Base-by-base conservation (phyloP, 2,888 invertebrate genomes). In the Cenopis cana region DNA sequence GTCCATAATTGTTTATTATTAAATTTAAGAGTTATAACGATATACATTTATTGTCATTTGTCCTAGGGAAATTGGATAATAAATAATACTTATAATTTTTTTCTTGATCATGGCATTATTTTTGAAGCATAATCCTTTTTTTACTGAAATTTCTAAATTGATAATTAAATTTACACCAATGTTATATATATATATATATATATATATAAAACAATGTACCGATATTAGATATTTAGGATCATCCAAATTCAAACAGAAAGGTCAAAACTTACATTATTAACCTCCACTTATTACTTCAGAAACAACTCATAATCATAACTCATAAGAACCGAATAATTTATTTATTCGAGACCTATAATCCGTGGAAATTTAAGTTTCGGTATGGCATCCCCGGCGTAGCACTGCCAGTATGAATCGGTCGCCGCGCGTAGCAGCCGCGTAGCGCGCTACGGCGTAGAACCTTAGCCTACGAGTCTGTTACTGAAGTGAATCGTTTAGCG, bases 331-430 rank as follows among this genome's bases (percentile, higher is more conserved):
- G 36, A 65, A 60, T 17, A 57, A 65, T 33, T 70, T 49, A 46
- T 71, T 61, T 66, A 65, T 65, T 17, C 33, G 50, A 24, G 20
- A 52, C 59, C 59, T 41, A 11, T 41, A 60, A 70, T n/a, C 49
- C 18, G 38, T 29, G 57, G 60, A 62, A 41, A 72, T 60, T 56
- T 82, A 79, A 67, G 78, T 77, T 80, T 79, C 73, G 78, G 77
- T 79, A 83, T 85, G 88, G 86, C 74, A 88, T 82, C 86, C 79
- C 86, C 57, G 75, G 38, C 74, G 72, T 72, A 77, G 76, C 75
- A 80, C 79, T 14, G 64, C 74, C 87, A 88, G 89, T 86, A 75
- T 78, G 76, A 76, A 76, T 75, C 74, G 70, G 73, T 79, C 78
- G 74, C 75, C 78, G 81, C 79, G 76, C 73, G 76, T 78, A 78